Evolutionary conservation across 23 tunicate genomes (phyloP).

Genomic region (Ciona savignyi): DNA sequence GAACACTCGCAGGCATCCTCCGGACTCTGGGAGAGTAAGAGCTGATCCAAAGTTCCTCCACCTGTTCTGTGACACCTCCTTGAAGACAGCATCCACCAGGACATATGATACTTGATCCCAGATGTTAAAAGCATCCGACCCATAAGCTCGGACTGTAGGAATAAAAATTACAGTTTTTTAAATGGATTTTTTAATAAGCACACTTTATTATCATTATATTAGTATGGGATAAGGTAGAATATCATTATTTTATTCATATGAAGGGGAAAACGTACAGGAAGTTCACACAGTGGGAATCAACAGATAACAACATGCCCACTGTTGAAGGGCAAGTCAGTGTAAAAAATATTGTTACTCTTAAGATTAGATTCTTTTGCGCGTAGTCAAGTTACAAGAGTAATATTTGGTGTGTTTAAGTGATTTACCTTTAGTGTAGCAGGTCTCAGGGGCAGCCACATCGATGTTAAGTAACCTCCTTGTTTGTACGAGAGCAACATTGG

Average conservation of each 20-base stretch:
- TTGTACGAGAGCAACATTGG: constrained; percentile 14
- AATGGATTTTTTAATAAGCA: no score
- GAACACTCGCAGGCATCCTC: constrained; percentile 60
- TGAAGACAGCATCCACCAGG: constrained; percentile 24
- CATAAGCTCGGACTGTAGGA: constrained; percentile 60
- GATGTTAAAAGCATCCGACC: constrained; percentile 19
- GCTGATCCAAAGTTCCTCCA: constrained; percentile 55
- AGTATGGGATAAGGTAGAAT: no score
- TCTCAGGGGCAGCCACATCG: constrained; percentile 40
- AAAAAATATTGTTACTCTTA: no score
- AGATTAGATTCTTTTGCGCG: no score
- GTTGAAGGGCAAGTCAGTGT: no score
- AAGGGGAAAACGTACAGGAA: no score
- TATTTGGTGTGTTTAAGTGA: no score
- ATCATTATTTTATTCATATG: no score
- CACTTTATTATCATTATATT: no score
- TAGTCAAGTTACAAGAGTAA: no score
- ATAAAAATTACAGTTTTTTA: neutral
- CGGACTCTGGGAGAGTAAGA: constrained; percentile 47
- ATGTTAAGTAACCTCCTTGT: constrained; percentile 33
- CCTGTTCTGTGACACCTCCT: constrained; percentile 15
- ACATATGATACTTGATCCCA: constrained; percentile 58
- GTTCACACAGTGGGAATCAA: no score
- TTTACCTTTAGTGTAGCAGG: constrained; percentile 68
- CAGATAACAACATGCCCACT: no score